These are phyloP conservation scores for Pristis pectinata DNA, from an alignment of 2,797 vertebrate genomes.

Conservation along the genomic window DNA sequence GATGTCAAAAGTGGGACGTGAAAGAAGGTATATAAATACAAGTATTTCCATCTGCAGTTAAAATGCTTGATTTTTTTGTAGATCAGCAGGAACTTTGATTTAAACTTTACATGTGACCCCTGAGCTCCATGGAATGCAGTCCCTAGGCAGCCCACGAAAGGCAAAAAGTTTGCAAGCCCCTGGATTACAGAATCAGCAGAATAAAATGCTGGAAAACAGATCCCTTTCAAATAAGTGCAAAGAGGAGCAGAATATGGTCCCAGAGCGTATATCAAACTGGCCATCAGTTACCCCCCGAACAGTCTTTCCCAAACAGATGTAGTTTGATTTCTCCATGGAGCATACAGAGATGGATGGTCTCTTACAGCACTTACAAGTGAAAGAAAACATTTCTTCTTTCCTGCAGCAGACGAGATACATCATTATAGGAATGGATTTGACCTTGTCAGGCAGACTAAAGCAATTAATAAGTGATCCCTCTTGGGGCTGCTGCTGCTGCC, in stretches of 20 bases:
- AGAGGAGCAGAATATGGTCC: constrained; percentile 22
- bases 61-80: not conserved
- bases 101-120: not conserved
- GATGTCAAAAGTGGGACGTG: too few relatives aligned
- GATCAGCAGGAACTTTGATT: constrained; percentile 2
- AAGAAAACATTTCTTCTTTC: constrained; percentile 73
- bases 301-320: constrained; percentile 68
- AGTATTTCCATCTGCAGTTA: not conserved
- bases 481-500: constrained; percentile 56
- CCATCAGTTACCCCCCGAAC: constrained; percentile 70
- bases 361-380: constrained; percentile 71
- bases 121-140: not conserved
- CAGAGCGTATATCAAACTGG: constrained; percentile 64
- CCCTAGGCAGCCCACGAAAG: not conserved
- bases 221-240: constrained; percentile 11
- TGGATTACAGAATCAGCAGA: constrained; percentile 18
- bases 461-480: constrained; percentile 85
- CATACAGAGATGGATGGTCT: constrained; percentile 73
- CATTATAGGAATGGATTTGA: constrained; percentile 93
- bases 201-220: not conserved
- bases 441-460: constrained; percentile 84
- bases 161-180: not conserved
- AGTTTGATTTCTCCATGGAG: constrained; percentile 62
- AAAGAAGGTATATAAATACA: too few relatives aligned
- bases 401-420: constrained; percentile 87